Base-by-base conservation (phyloP, 2,888 invertebrate genomes). In the Nephrotoma guestfalica region DNA sequence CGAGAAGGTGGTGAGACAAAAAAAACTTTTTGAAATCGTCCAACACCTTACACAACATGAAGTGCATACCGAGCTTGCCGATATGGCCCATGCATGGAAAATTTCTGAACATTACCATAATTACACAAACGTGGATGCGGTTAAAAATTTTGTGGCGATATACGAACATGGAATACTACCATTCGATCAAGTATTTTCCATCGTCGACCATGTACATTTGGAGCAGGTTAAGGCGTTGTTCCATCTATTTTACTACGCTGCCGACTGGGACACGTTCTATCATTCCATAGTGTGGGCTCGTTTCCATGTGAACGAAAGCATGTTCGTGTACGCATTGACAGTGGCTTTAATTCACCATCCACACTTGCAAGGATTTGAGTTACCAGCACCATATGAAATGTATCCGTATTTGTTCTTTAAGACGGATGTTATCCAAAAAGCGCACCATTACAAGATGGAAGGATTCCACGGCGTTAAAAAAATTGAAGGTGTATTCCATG, bases 241-340 rank as follows among this genome's bases (percentile, higher is more conserved):
- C 90, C 93, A 94, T 88, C 90, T 95, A n/a, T 92, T 96, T 87
- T 93, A 93, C 91, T 94, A 93, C 87, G 95, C 96, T 88, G 95
- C 95, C 90, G 94, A 95, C 90, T 96, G 94, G 91, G 93, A 94
- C n/a, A 94, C 95, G 30, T 95, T 96, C 92, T 93, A 94, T 90
- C 94, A 94, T 89, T 94, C 94, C 2, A 95, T 95, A 85, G 93
- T 94, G 86, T 95, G 94, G 93, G 93, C 95, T 9, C 94, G 96
- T 86, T 91, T 93, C 87, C 90, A 93, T 89, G 89, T 94, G 41
- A 95, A 95, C 90, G 93, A 94, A 88, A 93, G 93, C 86, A 91
- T 94, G 89, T 95, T 94, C 91, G 89, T 93, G 4, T 95, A 95
- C 89, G 92, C 93, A 5, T 92, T 94, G 89, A 93, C 93, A 88